Percentiles rank a stretch among this genome's conserved stretches.
phyloP scores from a whole-genome alignment of 2,797 vertebrate genomes.

The Cyprinodon diabolis region DNA sequence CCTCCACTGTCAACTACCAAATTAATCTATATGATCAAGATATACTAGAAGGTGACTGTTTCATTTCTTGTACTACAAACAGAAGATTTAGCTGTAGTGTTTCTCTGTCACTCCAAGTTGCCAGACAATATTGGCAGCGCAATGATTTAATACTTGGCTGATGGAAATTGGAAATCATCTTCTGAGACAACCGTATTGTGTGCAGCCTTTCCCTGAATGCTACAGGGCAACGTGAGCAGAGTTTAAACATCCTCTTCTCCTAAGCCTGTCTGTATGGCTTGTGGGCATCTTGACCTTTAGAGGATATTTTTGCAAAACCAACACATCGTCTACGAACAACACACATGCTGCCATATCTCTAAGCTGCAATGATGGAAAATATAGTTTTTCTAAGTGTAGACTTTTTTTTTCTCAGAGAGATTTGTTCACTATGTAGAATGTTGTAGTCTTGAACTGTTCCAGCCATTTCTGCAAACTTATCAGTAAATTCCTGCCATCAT shows the following conservation, averaged over 20 bases:
- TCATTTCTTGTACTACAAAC: conserved; percentile 65
- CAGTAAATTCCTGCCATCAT: neutral
- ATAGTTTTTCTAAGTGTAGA: neutral
- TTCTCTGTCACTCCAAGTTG: conserved; percentile 60
- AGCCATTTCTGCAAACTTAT: neutral
- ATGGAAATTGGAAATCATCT: conserved; percentile 77
- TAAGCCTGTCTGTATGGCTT: conserved; percentile 21
- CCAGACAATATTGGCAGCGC: conserved; percentile 66
- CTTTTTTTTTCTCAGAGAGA: neutral
- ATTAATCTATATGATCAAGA: conserved; percentile 74
- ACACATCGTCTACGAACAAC: neutral
- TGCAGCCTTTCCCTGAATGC: conserved; percentile 60
- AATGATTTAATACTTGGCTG: conserved; percentile 71
- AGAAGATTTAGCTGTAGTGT: conserved; percentile 59
- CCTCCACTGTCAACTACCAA: conserved; percentile 51
- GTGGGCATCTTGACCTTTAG: conserved; percentile 52
- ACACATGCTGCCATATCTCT: neutral
- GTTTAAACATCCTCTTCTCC: conserved; percentile 53
- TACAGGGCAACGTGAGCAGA: conserved; percentile 50
- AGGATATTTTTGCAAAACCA: conserved; percentile 34
- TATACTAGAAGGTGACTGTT: conserved; percentile 60
- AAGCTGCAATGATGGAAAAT: neutral
- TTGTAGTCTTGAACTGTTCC: neutral
- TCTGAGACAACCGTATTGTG: conserved; percentile 60
- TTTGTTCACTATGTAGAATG: neutral